Conservation (phyloP, 2,888 invertebrate genomes). For the Bellardia bayeri region DNA sequence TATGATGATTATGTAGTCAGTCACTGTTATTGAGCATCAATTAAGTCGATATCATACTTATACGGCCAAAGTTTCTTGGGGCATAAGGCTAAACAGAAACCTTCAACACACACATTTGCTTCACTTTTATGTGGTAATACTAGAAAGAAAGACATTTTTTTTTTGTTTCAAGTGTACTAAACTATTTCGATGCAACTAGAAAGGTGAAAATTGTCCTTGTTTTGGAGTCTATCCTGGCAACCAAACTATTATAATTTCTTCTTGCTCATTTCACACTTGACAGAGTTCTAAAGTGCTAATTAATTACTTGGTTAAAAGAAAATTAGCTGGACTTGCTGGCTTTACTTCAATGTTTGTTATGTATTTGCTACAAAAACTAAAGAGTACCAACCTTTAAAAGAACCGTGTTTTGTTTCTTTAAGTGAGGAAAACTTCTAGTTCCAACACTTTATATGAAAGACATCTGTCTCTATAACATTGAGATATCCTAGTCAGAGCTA, state of each 20-base stretch:
- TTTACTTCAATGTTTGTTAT: too few species aligned
- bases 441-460: too few species aligned
- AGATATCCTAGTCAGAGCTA: too few species aligned
- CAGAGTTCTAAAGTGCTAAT: not conserved
- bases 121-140: conserved; percentile 56
- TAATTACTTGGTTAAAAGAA: not conserved
- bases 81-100: too few species aligned
- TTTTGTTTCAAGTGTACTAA: conserved; percentile 39
- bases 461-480: too few species aligned
- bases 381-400: too few species aligned
- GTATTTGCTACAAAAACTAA: too few species aligned
- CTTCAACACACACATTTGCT: not conserved
- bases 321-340: not conserved
- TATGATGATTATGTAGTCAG: conserved; percentile 38
- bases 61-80: not conserved
- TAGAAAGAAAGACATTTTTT: not conserved
- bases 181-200: not conserved
- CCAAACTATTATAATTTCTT: conserved; percentile 1
- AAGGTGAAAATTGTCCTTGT: not conserved
- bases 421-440: too few species aligned
- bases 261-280: not conserved
- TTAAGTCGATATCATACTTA: conserved; percentile 60
- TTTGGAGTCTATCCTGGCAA: not conserved
- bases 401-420: too few species aligned
- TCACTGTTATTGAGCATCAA: conserved; percentile 67